Conservation (phyloP, 2,113 vertebrate genomes). For the Gadus chalcogrammus region DNA sequence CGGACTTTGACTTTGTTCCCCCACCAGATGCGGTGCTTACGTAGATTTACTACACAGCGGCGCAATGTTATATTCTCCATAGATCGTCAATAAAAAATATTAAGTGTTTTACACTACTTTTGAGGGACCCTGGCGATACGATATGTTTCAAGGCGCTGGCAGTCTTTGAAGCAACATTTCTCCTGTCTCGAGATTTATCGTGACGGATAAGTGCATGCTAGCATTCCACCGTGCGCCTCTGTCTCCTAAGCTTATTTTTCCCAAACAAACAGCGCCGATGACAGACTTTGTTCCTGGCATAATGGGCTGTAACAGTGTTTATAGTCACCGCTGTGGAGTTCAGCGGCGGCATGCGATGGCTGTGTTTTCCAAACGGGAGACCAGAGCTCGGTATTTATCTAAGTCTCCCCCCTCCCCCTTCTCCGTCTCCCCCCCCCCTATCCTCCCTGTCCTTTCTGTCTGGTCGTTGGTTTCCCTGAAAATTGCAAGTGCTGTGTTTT, state of each 20-base stretch:
- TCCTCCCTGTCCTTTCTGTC: not conserved
- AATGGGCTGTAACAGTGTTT: constrained; percentile 20
- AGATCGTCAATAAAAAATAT: no score
- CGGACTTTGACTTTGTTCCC: not conserved
- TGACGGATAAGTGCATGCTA: constrained; percentile 1
- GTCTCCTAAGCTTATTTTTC: constrained; percentile 9
- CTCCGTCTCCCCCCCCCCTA: not conserved
- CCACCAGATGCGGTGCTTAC: not conserved
- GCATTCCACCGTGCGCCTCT: constrained; percentile 4
- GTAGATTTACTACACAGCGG: not conserved
- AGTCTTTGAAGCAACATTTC: constrained; percentile 26
- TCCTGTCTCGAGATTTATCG: constrained; percentile 11
- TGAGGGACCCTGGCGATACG: no score
- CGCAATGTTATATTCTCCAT: not conserved
- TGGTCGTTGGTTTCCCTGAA: constrained; percentile 5
- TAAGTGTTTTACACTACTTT: no score
- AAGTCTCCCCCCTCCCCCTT: constrained; percentile 2
- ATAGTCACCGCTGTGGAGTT: constrained; percentile 12
- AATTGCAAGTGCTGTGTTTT: constrained; percentile 1
- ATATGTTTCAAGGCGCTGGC: no score
- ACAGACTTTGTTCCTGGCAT: constrained; percentile 26
- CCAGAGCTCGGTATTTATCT: constrained; percentile 31
- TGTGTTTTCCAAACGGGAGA: constrained; percentile 25
- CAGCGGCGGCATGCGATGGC: not conserved
- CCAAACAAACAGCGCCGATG: constrained; percentile 16